Percentiles rank a stretch among this genome's conserved stretches.
phyloP scores from a whole-genome alignment of 2,888 invertebrate genomes.

The Mesoligia furuncula region DNA sequence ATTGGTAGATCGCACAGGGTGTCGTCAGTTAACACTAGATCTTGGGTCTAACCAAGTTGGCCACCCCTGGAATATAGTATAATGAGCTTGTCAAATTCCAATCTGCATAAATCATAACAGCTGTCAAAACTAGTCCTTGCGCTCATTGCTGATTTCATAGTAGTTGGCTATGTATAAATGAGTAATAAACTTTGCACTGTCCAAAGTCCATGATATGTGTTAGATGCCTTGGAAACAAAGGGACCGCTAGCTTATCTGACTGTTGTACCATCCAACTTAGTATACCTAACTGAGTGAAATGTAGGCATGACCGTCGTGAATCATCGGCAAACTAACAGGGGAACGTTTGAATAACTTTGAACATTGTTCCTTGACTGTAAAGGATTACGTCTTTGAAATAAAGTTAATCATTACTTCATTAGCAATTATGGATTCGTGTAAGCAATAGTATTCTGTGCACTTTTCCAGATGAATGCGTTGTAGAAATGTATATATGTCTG shows the following conservation, averaged over 20 bases:
- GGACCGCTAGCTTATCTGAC: conserved; percentile 38
- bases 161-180: background rate
- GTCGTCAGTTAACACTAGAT: too few relatives aligned
- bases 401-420: background rate
- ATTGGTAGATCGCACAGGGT: too few relatives aligned
- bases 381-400: background rate
- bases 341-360: background rate
- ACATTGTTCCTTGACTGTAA: background rate
- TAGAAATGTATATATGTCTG: background rate
- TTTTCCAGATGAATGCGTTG: background rate
- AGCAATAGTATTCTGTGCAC: background rate
- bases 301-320: conserved; percentile 19
- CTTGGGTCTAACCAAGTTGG: too few relatives aligned
- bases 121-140: conserved; percentile 7
- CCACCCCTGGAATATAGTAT: too few relatives aligned
- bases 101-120: background rate
- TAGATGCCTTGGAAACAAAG: conserved; percentile 49
- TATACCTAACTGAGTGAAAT: conserved; percentile 18
- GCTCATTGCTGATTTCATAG: conserved; percentile 3
- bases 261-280: conserved; percentile 4
- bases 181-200: conserved; percentile 44
- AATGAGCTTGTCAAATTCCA: background rate
- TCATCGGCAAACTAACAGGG: conserved; percentile 16
- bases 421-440: background rate
- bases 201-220: conserved; percentile 41